phyloP scores from a whole-genome alignment of 2,113 vertebrate species.

The Fregata magnificens region DNA sequence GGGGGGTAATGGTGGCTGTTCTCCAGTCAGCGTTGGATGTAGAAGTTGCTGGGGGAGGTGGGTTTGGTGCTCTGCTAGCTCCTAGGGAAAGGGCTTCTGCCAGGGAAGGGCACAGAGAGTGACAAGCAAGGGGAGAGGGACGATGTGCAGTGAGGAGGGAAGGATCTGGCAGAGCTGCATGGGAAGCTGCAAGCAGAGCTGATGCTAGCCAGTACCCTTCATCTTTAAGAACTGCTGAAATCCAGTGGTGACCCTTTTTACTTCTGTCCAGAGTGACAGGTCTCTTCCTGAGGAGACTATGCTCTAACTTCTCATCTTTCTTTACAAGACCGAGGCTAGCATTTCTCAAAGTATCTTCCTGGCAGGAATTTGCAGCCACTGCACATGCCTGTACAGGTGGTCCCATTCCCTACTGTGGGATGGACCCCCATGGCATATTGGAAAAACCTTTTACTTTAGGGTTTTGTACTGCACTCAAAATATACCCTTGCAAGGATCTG shows the following conservation, averaged over 20 bases:
- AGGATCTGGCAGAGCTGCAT: background rate
- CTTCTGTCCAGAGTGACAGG: background rate
- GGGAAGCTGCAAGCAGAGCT: background rate
- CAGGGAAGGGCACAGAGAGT: background rate
- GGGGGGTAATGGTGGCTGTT: background rate
- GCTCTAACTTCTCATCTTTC: background rate
- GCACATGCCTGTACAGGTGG: accelerated
- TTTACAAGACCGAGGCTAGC: background rate
- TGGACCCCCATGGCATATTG: accelerated
- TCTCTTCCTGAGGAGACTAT: background rate
- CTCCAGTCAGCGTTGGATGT: background rate
- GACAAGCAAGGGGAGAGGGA: background rate
- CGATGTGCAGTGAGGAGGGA: background rate
- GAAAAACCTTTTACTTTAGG: background rate
- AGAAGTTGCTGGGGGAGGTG: background rate
- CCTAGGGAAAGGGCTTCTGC: background rate
- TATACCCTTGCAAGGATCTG: background rate
- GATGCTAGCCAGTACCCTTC: background rate
- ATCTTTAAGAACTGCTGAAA: background rate
- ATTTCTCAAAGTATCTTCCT: background rate
- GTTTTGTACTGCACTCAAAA: background rate
- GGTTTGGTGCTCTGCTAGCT: background rate
- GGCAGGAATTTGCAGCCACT: background rate
- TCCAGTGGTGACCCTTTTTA: background rate
- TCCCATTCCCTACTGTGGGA: background rate